These are phyloP conservation scores for Paradisaea rubra DNA, from an alignment of 2,113 vertebrate species.

Conservation along the genomic window DNA sequence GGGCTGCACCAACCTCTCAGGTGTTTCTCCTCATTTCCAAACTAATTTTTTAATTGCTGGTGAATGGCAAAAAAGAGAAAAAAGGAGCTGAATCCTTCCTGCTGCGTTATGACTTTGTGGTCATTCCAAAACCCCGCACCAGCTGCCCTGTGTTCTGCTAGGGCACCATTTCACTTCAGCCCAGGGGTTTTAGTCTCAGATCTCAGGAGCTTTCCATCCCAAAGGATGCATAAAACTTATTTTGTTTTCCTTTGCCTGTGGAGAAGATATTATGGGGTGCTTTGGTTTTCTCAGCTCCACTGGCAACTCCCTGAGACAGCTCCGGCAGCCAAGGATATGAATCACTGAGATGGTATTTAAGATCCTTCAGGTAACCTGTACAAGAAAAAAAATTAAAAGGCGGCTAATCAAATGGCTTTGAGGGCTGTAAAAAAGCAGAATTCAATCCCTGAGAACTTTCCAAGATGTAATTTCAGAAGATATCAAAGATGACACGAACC, in stretches of 20 bases:
- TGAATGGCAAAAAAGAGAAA: background rate
- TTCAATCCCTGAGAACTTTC: slow-evolving; percentile 60
- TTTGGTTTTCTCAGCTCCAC: background rate
- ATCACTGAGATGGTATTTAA: background rate
- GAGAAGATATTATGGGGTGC: background rate
- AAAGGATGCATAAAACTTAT: background rate
- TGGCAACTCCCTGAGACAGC: background rate
- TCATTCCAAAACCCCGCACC: background rate
- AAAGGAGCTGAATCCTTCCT: background rate
- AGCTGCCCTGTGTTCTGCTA: background rate
- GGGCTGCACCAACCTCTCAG: background rate
- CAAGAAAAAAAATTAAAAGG: background rate
- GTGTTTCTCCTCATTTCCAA: background rate
- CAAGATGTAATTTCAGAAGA: slow-evolving; percentile 69
- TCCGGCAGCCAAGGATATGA: background rate
- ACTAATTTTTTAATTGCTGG: background rate
- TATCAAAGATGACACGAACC: slow-evolving; percentile 60
- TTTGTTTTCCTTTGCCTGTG: background rate
- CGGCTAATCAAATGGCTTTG: background rate
- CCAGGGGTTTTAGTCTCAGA: background rate
- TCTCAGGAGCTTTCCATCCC: background rate
- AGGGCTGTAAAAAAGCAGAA: slow-evolving; percentile 37
- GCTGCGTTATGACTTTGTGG: background rate
- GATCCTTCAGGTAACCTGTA: background rate
- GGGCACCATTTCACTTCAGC: background rate